Conservation (phyloP, 2,888 invertebrate genomes). For the Pristionchus arcanus region DNA sequence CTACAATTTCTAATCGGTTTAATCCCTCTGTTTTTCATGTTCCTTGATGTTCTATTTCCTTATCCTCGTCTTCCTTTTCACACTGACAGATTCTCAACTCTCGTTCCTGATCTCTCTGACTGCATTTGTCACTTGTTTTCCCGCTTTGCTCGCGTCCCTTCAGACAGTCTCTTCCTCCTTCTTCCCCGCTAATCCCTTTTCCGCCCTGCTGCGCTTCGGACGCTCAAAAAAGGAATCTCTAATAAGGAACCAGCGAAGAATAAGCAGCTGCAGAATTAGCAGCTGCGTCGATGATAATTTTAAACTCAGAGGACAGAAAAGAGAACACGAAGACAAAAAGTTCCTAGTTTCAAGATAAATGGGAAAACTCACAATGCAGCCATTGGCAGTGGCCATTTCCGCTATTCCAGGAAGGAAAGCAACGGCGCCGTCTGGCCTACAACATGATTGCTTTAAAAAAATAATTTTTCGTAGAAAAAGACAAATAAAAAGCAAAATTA, state of each 20-base stretch:
- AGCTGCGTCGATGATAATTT: background rate
- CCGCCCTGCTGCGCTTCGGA: background rate
- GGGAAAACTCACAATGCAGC: conserved; percentile 64
- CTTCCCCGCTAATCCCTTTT: conserved; percentile 8
- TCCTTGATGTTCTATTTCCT: background rate
- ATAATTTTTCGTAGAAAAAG: too few species aligned
- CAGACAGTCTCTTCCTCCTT: conserved; percentile 7
- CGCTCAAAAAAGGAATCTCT: background rate
- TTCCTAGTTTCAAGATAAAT: background rate
- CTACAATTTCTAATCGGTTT: too few species aligned
- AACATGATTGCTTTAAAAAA: background rate
- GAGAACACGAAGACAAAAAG: background rate
- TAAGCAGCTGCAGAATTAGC: background rate
- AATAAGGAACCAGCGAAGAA: conserved; percentile 26
- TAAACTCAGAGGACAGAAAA: background rate
- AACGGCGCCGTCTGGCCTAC: conserved; percentile 59
- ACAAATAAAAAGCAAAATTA: too few species aligned
- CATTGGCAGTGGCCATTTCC: conserved; percentile 73
- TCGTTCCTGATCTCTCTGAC: background rate
- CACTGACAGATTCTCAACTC: background rate
- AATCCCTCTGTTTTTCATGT: background rate
- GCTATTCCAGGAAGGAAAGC: conserved; percentile 77
- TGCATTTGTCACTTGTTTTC: conserved; percentile 40
- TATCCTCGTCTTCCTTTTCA: background rate
- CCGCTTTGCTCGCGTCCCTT: background rate